Evolutionary conservation across 2,888 invertebrate species (phyloP).

Genomic region (Allacma fusca): DNA sequence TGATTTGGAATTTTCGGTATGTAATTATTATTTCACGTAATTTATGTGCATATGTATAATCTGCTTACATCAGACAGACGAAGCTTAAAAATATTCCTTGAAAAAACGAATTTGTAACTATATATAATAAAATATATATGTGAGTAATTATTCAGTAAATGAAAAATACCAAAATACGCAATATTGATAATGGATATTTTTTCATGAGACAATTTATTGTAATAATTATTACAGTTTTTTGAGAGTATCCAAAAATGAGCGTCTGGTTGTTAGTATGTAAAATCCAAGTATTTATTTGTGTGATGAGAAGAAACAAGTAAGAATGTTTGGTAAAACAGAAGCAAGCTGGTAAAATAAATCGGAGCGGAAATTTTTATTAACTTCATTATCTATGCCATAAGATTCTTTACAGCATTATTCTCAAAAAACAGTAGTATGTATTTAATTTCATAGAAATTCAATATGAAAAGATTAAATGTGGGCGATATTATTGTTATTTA

Average conservation of each 20-base stretch:
- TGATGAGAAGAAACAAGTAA: conserved; percentile 6
- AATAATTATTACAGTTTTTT: conserved; percentile 4
- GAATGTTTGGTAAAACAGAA: background rate
- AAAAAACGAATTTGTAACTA: background rate
- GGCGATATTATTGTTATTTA: conserved; percentile 1
- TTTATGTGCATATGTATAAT: background rate
- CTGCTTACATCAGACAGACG: background rate
- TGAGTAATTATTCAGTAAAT: background rate
- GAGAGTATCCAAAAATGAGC: conserved; percentile 9
- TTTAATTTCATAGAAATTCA: conserved; percentile 42
- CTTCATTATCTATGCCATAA: conserved; percentile 30
- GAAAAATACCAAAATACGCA: conserved; percentile 12
- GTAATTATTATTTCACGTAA: background rate
- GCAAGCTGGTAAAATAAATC: conserved; percentile 36
- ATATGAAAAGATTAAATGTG: conserved; percentile 33
- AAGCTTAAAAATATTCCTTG: conserved; percentile 1
- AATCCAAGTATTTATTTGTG: conserved; percentile 24
- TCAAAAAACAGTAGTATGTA: conserved; percentile 23
- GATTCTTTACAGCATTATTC: conserved; percentile 19
- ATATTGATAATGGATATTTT: conserved; percentile 4
- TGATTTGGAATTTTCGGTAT: too few relatives aligned
- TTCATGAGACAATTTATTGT: background rate
- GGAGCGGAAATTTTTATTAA: conserved; percentile 34
- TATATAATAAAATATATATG: background rate
- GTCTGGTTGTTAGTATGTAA: conserved; percentile 10